Base-by-base conservation (phyloP, 1,140 invertebrate species). In the Temnothorax nylanderi region DNA sequence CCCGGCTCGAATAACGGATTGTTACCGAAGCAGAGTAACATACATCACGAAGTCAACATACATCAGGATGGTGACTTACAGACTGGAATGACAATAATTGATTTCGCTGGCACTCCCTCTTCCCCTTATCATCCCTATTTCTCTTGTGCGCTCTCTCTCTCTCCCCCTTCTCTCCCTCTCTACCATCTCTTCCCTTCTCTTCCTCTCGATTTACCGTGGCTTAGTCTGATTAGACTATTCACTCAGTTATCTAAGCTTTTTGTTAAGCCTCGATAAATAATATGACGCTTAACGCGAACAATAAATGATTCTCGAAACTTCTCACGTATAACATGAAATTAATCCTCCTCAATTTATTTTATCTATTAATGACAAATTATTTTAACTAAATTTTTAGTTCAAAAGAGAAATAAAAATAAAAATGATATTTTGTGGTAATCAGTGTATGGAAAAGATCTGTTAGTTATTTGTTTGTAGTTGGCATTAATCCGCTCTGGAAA, bases 41-140 rank as follows among this genome's bases (percentile, higher is more conserved):
- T 94, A 93, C 91, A 94, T 94, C 94, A 93, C 93, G 87, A 88
- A 93, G 92, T 91, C 90, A 93, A 89, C 93, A 75, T 84, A 84
- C 93, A 93, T 94, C 93, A 94, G 91, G 90, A 94, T 93, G 89
- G 88, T 91, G 90, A 94, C 90, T 26, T 92, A 91, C 89, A 92
- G 90, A 91, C 89, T 92, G 90, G 92, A 95, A 95, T 94, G 93
- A 94, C 93, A 95, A 94, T 94, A 95, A 95, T 95, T 95, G 94
- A 95, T 95, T 94, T 92, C 90, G 90, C 93, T 49, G 44, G 32
- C 64, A 58, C 34, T 77, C 69, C 54, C 32, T 75, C 64, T 37
- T 51, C 74, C 58, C 3, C 21, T 78, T 72, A 49, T 32, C 18
- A 41, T 71, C 34, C n/a, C 37, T 81, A 21, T 64, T 51, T 11